Base-by-base conservation (phyloP, 2,888 invertebrate species). In the Eristalinus sepulchralis region DNA sequence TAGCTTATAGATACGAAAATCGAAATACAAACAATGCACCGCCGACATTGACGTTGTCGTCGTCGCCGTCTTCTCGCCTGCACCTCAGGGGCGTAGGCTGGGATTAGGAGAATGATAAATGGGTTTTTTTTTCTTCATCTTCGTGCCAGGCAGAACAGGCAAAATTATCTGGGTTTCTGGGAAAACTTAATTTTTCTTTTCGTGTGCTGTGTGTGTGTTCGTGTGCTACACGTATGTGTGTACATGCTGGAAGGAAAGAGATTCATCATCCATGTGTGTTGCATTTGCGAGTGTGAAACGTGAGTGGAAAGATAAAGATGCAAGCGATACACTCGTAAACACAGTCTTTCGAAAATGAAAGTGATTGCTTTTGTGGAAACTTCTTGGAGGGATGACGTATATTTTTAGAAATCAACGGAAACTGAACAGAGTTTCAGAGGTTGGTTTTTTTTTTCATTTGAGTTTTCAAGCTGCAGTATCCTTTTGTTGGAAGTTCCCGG, bases 141-240 rank as follows among this genome's bases (percentile, higher is more conserved):
- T 47, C 47, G 47, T 8, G 47, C 27, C 62, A 47, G 24, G 59
- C 70, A 78, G 33, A 68, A 62, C 70, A 83, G 59, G 78, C 86
- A 86, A 83, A 86, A 86, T 62, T 71, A 86, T 79, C 57, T 86
- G 66, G 86, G 83, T 86, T 86, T 86, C 86, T 86, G 86, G 86
- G 86, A 86, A 86, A 86, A 83, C 83, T 76, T 79, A 75, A 67
- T 86, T 86, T 86, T 78, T 31, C 57, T 57, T 57, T 24, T 57
- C 57, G 24, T 24, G 13, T 11, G 57, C 20, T 39, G 64, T 17
- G 17, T 31, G 20, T 20, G 6, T 27, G 27, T 2, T 27, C 2
- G 27, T 59, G 11, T 75, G 33, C 31, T 55, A 57, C 62, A 1
- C 20, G 39, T 2, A 22, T n/a, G 39, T 17, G n/a, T n/a, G n/a